Evolutionary conservation across 2,113 vertebrate genomes (phyloP).

Genomic region (Oryzias celebensis): DNA sequence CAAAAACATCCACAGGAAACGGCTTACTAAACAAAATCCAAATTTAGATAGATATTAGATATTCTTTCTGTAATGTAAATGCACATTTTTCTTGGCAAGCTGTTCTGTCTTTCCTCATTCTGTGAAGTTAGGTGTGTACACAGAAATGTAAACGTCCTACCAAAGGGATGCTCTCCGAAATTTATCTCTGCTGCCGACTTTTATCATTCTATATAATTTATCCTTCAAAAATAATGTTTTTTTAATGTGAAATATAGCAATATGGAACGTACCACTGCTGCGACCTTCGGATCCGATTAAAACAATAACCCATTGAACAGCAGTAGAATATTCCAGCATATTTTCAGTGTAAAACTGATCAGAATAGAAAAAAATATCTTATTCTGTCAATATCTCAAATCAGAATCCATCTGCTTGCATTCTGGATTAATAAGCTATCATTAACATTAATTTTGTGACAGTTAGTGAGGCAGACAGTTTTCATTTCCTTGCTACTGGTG

Average conservation of each 20-base stretch:
- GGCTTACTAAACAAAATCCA: constrained; percentile 6
- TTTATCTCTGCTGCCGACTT: constrained; percentile 31
- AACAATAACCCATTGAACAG: not conserved
- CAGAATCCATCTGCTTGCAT: constrained; percentile 12
- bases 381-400: constrained; percentile 6
- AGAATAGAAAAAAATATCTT: not conserved
- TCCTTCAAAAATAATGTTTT: constrained; percentile 38
- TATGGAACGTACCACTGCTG: constrained; percentile 14
- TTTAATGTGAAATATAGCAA: constrained; percentile 9
- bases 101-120: not conserved
- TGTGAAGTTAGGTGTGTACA: constrained; percentile 34
- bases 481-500: constrained; percentile 36
- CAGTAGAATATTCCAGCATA: constrained; percentile 9
- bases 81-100: not conserved
- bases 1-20: constrained; percentile 24
- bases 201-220: constrained; percentile 23
- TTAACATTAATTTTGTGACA: constrained; percentile 20
- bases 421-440: constrained; percentile 16
- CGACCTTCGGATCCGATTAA: constrained; percentile 6
- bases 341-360: not conserved
- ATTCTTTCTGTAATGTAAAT: not conserved
- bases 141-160: constrained; percentile 45
- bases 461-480: constrained; percentile 17
- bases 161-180: constrained; percentile 28
- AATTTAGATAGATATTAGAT: constrained; percentile 11